These are phyloP conservation scores for Epsilonema sp. DNA, from an alignment of 2,888 invertebrate species.

Conservation along the genomic window DNA sequence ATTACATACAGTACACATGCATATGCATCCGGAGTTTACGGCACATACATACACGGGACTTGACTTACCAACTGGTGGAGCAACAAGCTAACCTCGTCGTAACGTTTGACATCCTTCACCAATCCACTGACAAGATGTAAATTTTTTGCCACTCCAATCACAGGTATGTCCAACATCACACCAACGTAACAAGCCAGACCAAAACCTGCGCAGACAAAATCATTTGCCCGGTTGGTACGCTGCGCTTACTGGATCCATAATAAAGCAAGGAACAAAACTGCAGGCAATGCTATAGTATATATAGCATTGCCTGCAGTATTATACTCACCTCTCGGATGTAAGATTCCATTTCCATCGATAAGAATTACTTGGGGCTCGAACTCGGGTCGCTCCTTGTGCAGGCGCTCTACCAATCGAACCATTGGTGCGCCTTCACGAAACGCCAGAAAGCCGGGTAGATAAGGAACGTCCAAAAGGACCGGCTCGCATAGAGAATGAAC, in stretches of 20 bases:
- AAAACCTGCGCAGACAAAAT: conserved; percentile 25
- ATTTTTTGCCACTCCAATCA: conserved; percentile 35
- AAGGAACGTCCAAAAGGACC: conserved; percentile 28
- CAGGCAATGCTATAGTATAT: too few relatives aligned
- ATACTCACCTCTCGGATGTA: conserved; percentile 33
- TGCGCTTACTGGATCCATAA: too few relatives aligned
- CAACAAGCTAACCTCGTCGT: conserved; percentile 18
- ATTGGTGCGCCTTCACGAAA: conserved; percentile 32
- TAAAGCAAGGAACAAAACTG: too few relatives aligned
- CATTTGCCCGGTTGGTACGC: neutral
- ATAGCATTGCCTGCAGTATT: too few relatives aligned
- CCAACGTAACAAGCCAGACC: conserved; percentile 36
- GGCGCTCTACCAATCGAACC: conserved; percentile 15
- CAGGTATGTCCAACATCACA: conserved; percentile 29
- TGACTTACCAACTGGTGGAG: neutral
- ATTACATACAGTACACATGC: too few relatives aligned
- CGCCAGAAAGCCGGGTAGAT: conserved; percentile 35
- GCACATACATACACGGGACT: too few relatives aligned
- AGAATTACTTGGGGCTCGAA: conserved; percentile 32
- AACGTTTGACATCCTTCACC: conserved; percentile 22
- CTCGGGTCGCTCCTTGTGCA: conserved; percentile 20
- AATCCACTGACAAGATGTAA: conserved; percentile 30
- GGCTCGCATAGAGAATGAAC: conserved; percentile 30
- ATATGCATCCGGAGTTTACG: too few relatives aligned
- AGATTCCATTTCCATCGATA: conserved; percentile 36